Percentiles rank a stretch among this genome's conserved stretches.
Evolutionary conservation across 2,113 vertebrate species (phyloP).

Genomic region (Micronycteris hirsuta): DNA sequence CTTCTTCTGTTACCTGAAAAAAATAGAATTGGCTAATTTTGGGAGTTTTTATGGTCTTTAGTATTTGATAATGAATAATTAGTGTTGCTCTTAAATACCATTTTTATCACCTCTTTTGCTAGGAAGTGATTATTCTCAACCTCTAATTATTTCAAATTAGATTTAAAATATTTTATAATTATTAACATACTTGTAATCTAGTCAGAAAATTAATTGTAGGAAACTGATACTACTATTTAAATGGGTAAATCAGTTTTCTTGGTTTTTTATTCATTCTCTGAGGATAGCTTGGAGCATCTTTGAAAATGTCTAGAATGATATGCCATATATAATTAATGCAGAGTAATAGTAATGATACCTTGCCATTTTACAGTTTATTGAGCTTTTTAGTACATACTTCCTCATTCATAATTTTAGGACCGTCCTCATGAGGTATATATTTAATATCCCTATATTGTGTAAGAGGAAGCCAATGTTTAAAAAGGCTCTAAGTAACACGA

Average conservation of each 20-base stretch:
- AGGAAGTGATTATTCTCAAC: constrained; percentile 59
- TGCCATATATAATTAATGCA: neutral
- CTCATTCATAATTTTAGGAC: constrained; percentile 8
- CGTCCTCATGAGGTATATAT: neutral
- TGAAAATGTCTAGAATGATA: constrained; percentile 33
- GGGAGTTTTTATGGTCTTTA: constrained; percentile 29
- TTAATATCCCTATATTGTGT: neutral
- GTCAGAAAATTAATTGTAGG: constrained; percentile 47
- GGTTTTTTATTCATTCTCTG: constrained; percentile 37
- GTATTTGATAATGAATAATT: constrained; percentile 51
- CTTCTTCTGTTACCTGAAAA: constrained; percentile 23
- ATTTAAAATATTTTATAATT: constrained; percentile 54
- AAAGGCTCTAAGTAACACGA: neutral
- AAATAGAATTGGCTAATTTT: constrained; percentile 41
- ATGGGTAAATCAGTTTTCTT: constrained; percentile 39
- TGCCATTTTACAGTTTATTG: neutral
- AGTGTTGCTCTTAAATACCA: constrained; percentile 52
- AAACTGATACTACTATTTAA: constrained; percentile 47
- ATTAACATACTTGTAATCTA: constrained; percentile 54
- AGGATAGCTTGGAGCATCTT: constrained; percentile 32
- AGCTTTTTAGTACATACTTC: neutral
- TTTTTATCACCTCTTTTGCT: constrained; percentile 62
- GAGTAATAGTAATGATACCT: neutral
- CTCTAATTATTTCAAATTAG: constrained; percentile 68
- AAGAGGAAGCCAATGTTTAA: neutral